Base-by-base conservation (phyloP, 2,113 vertebrate species). In the Strix aluco region DNA sequence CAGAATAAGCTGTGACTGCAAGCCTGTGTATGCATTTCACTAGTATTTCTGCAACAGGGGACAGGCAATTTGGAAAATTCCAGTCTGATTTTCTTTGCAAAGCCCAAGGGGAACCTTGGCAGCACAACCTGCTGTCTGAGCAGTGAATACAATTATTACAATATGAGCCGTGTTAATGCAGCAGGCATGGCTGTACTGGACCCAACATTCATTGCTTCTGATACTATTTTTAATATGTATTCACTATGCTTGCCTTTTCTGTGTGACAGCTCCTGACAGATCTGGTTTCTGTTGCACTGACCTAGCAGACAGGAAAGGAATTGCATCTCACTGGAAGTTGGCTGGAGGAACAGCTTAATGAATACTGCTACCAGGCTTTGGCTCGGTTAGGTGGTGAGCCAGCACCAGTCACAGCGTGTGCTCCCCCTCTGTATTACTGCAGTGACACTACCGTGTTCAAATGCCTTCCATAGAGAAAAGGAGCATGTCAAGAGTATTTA, bases 241-340 rank as follows among this genome's bases (percentile, higher is more conserved):
- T 62, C 70, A 26, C 21, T 34, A 17, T 13, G 22, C 59, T 67
- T 30, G 34, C 44, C 49, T 78, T 67, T 47, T 59, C 26, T 36
- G 47, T 40, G 54, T 57, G 84, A 47, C 57, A 88, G 42, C 88
- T 81, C 80, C 91, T 81, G 74, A 67, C 80, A 77, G 36, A 18
- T 23, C 54, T 61, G 47, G 32, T 71, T 81, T 66, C 63, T 72
- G 17, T 51, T 66, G 59, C 70, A 38, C 42, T 75, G 74, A 74
- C 88, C 69, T 44, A 55, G 62, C 46, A 91, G 83, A 23, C 52
- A 54, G 63, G 63, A 71, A 49, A 51, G 52, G 57, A 81, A 42
- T 57, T 0, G 0, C 21, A 29, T 67, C 84, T 25, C 5, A 0
- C 38, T 71, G 61, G 61, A 72, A 81, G 74, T 0, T 62, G 69